Base-by-base conservation (phyloP, 2,888 invertebrate species). In the Hypomecis punctinalis region DNA sequence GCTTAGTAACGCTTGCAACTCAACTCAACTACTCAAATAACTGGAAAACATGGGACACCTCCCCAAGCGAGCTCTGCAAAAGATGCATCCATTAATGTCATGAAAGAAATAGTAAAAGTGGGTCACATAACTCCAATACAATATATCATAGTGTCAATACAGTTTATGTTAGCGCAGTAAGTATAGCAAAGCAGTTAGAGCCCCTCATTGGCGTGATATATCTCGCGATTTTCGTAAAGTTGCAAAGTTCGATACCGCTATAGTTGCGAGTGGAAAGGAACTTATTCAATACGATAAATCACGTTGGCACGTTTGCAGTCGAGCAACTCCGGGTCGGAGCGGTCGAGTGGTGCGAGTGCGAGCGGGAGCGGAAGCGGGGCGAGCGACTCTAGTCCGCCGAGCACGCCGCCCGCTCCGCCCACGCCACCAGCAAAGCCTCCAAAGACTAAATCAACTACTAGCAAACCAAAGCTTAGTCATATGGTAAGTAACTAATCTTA, bases 351-450 rank as follows among this genome's bases (percentile, higher is more conserved):
- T 70, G 75, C 82, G 60, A 83, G 77, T 68, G 78, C 77, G 10
- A 80, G 77, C 76, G 81, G 79, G 60, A 78, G 74, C 83, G 82
- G 78, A 79, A 81, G 78, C 80, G 85, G 78, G 69, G 23, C 23
- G 23, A 75, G 83, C 73, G 86, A 90, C 73, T 82, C 84, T 73
- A 83, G 89, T 79, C 86, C 94, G 69, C 89, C 93, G 60, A 67
- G 93, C 83, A 88, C 93, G 71, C 91, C 92, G 39, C 91, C 91
- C 45, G 83, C 86, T 43, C 86, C 85, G 0, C 75, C 81, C 55
- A 84, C 86, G 0, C 91, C 88, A 4, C 89, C 89, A 6, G 75
- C 85, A 8, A 81, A 85, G 33, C 81, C 86, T 33, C 42, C 55
- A 7, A 85, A 84, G 69, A 73, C 76, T 64, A 84, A 84, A 65